Evolutionary conservation across 2,113 vertebrate species (phyloP).

Genomic region (Psittacara wagleri): DNA sequence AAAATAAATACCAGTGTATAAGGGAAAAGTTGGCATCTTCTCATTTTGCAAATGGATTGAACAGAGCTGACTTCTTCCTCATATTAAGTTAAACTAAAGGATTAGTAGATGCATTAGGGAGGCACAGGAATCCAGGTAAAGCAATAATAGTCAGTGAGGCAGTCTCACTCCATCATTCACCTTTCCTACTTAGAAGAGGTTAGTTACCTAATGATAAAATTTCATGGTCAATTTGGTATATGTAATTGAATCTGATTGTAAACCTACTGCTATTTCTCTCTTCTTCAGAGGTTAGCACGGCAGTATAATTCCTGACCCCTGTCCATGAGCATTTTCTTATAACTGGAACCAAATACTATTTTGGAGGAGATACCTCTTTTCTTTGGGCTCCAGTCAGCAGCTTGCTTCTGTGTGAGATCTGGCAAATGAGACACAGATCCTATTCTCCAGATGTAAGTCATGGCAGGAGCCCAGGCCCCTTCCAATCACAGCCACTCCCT

Average conservation of each 20-base stretch:
- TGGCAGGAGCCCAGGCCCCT: background rate
- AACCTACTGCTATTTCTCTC: conserved; percentile 75
- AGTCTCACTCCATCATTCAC: conserved; percentile 72
- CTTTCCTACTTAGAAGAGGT: conserved; percentile 74
- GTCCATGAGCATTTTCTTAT: conserved; percentile 60
- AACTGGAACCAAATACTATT: conserved; percentile 51
- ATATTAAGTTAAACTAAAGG: conserved; percentile 65
- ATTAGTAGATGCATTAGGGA: conserved; percentile 66
- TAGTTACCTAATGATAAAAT: conserved; percentile 77
- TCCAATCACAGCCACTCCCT: rapidly evolving
- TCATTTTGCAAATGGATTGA: conserved; percentile 75
- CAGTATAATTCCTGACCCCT: conserved; percentile 68
- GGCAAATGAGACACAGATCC: background rate
- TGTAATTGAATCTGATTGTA: conserved; percentile 74
- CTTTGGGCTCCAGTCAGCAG: background rate
- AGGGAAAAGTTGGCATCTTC: conserved; percentile 69
- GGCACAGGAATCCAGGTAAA: conserved; percentile 66
- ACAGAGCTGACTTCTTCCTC: conserved; percentile 57
- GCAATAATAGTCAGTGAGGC: conserved; percentile 74
- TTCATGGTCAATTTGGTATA: conserved; percentile 75
- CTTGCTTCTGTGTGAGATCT: background rate
- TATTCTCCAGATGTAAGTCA: background rate
- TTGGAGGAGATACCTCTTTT: background rate
- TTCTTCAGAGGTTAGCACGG: conserved; percentile 60
- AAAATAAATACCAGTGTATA: conserved; percentile 77